Base-by-base conservation (phyloP, 1,140 invertebrate species). In the Marisa cornuarietis region DNA sequence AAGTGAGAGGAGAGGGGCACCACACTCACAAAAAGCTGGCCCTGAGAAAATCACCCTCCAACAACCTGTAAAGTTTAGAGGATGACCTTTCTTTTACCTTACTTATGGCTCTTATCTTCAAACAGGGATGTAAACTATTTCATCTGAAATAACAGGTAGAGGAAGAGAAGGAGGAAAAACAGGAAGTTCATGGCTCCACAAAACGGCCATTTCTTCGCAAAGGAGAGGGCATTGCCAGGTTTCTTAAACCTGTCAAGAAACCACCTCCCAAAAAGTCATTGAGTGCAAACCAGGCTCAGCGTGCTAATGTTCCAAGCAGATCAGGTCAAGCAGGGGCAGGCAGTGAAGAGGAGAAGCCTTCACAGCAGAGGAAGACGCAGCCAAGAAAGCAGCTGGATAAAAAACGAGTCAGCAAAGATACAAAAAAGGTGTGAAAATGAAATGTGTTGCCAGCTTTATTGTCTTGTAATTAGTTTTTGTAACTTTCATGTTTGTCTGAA, bases 141-240 rank as follows among this genome's bases (percentile, higher is more conserved):
- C 2, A 49, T 31, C 63, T 54, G 5, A 31, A 68, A n/a, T 8
- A 78, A 13, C 24, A 71, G 8, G 24, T n/a, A 42, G 13, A 13
- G 52, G 65, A 69, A 78, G 68, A 76, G 52, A 73, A 81, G 63
- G 65, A 24, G 61, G 51, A 58, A 4, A 76, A 81, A 26, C 54
- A 68, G n/a, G 51, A 26, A 65, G 78, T 79, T 42, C 42, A 72
- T 42, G 62, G 61, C 4, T 71, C 81, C n/a, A 83, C 79, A 6
- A 88, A 86, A 71, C 82, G 81, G n/a, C 79, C 82, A 13, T 90
- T 90, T 76, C 83, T 90, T 16, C 84, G 85, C 62, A 87, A 84
- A 83, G 88, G 89, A 54, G 74, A 89, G 81, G 89, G 89, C 52
- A 84, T 89, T 62, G 84, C 88, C 49, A 82, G 89, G 24, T 90